Conservation (phyloP, 2,888 invertebrate genomes). For the Toxonevra muliebris region DNA sequence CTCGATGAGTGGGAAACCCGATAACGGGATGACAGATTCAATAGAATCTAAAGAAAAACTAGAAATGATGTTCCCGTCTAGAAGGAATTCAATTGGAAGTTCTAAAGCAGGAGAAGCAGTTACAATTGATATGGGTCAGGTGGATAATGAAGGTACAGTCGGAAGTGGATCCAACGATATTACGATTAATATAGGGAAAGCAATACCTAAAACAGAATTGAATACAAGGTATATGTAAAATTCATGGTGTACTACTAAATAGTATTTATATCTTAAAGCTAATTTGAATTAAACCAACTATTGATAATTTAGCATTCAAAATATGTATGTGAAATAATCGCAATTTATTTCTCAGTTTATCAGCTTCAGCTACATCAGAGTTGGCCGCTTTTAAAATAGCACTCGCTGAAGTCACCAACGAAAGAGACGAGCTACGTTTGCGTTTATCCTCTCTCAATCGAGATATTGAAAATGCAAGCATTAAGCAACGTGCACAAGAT, state of each 20-base stretch:
- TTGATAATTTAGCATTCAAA: too few relatives aligned
- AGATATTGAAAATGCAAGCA: conserved; percentile 50
- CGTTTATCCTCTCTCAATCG: conserved; percentile 49
- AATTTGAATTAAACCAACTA: too few relatives aligned
- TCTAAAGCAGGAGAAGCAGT: conserved; percentile 38
- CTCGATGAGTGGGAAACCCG: conserved; percentile 44
- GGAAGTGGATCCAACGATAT: too few relatives aligned
- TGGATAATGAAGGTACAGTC: too few relatives aligned
- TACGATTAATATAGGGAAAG: too few relatives aligned
- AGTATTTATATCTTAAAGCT: too few relatives aligned
- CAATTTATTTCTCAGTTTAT: too few relatives aligned
- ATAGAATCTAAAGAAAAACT: conserved; percentile 5
- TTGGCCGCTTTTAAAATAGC: conserved; percentile 58
- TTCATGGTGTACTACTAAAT: too few relatives aligned
- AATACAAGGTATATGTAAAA: too few relatives aligned
- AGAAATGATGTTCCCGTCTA: conserved; percentile 34
- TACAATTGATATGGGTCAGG: conserved; percentile 36
- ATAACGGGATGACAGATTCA: conserved; percentile 21
- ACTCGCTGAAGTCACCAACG: conserved; percentile 53
- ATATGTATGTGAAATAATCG: too few relatives aligned
- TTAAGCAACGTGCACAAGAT: conserved; percentile 49
- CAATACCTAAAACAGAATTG: too few relatives aligned
- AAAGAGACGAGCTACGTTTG: conserved; percentile 56
- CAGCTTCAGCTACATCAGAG: conserved; percentile 40
- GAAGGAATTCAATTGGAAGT: conserved; percentile 44